A percentile compares a stretch with the other conserved stretches of the same genome.
Evolutionary conservation across 2,888 invertebrate species (phyloP).

Genomic region (Heliconius sara): DNA sequence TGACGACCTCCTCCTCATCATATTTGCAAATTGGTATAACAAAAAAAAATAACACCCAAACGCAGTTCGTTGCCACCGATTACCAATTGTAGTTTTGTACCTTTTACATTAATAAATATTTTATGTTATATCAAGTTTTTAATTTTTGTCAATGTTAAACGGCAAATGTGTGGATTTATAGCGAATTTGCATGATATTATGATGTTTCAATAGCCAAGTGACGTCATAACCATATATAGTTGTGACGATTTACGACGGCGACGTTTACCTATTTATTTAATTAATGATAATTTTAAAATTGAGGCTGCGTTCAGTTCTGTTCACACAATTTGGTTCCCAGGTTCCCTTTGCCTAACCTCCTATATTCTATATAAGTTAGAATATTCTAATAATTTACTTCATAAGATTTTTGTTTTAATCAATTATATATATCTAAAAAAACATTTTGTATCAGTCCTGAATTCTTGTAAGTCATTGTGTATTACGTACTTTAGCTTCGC

Average conservation of each 20-base stretch:
- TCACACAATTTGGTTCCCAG: too few species aligned
- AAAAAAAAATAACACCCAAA: constrained; percentile 56
- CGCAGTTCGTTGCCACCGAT: constrained; percentile 59
- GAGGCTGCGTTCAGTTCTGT: too few species aligned
- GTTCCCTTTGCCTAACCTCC: too few species aligned
- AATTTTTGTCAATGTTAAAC: constrained; percentile 29
- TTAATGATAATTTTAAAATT: background rate
- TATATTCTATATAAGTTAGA: too few species aligned
- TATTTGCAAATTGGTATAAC: constrained; percentile 49
- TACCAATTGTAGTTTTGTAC: constrained; percentile 55
- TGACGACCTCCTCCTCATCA: background rate
- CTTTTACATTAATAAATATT: constrained; percentile 27
- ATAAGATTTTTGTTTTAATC: background rate
- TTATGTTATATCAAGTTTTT: constrained; percentile 29
- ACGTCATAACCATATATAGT: background rate
- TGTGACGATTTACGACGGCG: background rate
- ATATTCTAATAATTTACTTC: background rate
- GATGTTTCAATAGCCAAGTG: constrained; percentile 1
- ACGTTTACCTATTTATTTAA: background rate
- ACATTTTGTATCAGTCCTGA: background rate
- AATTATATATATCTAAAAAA: background rate
- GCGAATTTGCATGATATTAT: constrained; percentile 9
- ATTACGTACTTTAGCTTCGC: background rate
- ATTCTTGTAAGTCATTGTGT: background rate
- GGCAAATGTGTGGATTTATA: constrained; percentile 18